Conservation (phyloP, 2,888 invertebrate genomes). For the Tetramorium bicarinatum region DNA sequence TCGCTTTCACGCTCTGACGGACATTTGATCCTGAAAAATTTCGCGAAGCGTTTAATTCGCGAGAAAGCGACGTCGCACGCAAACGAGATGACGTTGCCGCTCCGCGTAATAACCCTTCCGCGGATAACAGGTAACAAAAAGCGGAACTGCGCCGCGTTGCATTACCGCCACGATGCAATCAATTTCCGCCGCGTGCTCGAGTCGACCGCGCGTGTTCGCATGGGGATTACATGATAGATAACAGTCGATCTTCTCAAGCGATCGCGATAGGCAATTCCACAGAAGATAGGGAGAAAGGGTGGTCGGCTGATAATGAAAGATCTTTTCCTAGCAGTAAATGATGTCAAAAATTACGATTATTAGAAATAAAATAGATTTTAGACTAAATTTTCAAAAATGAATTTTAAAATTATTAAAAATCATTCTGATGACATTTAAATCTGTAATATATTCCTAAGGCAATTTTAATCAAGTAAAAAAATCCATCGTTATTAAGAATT, state of each 20-base stretch:
- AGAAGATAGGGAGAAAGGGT: neutral
- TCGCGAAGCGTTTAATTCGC: slow-evolving; percentile 33
- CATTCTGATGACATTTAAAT: neutral
- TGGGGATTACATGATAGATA: slow-evolving; percentile 73
- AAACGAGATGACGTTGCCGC: slow-evolving; percentile 22
- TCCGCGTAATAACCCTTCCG: slow-evolving; percentile 5
- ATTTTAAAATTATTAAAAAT: too few relatives aligned
- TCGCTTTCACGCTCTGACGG: slow-evolving; percentile 17
- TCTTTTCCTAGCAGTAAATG: neutral
- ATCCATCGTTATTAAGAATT: too few relatives aligned
- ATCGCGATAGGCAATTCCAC: slow-evolving; percentile 50
- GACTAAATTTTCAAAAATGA: neutral
- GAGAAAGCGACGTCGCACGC: slow-evolving; percentile 6
- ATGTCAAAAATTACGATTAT: neutral
- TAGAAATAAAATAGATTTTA: neutral
- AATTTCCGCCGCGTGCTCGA: slow-evolving; percentile 42
- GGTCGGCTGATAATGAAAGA: slow-evolving; percentile 5
- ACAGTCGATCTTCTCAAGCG: slow-evolving; percentile 68
- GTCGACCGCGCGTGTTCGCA: slow-evolving; percentile 45
- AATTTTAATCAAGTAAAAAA: neutral
- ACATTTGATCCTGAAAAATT: slow-evolving; percentile 36
- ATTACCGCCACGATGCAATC: slow-evolving; percentile 51
- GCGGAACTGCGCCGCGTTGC: slow-evolving; percentile 27
- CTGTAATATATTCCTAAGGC: neutral
- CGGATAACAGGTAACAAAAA: slow-evolving; percentile 33